Percentiles rank a stretch among this genome's conserved stretches.
phyloP scores from a whole-genome alignment of 1,140 invertebrate species.

The Contarinia nasturtii region DNA sequence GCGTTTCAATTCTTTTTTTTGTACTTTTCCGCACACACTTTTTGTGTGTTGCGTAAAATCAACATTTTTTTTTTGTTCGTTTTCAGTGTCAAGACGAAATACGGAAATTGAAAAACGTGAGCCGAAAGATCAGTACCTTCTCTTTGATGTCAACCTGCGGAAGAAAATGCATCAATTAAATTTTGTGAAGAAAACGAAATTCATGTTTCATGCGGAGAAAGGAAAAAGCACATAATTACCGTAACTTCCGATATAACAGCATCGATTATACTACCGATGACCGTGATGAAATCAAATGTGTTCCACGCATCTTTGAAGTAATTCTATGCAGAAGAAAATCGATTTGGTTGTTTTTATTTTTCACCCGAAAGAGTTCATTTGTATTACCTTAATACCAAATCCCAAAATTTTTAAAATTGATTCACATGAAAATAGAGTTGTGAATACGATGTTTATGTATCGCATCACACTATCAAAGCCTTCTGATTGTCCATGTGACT shows the following conservation, averaged over 20 bases:
- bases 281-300: constrained; percentile 98
- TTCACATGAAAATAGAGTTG: constrained; percentile 94
- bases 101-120: too few relatives aligned
- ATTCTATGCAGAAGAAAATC: constrained; percentile 54
- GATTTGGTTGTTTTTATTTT: background rate
- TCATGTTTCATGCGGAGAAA: too few relatives aligned
- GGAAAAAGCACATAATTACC: constrained; percentile 1
- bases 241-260: constrained; percentile 27
- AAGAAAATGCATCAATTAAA: too few relatives aligned
- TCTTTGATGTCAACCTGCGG: too few relatives aligned
- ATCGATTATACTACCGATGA: constrained; percentile 97
- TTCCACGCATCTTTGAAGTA: constrained; percentile 99
- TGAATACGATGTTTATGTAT: constrained; percentile 97
- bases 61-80: too few relatives aligned
- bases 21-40: too few relatives aligned
- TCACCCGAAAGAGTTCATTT: constrained; percentile 13
- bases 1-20: too few relatives aligned
- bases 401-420: constrained; percentile 94
- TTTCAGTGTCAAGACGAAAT: too few relatives aligned
- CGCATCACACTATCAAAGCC: constrained; percentile 75
- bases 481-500: constrained; percentile 83
- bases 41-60: too few relatives aligned
- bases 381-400: constrained; percentile 64
- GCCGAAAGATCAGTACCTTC: too few relatives aligned
- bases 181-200: too few relatives aligned